phyloP scores from a whole-genome alignment of 2,797 vertebrate species.

The Falco biarmicus region DNA sequence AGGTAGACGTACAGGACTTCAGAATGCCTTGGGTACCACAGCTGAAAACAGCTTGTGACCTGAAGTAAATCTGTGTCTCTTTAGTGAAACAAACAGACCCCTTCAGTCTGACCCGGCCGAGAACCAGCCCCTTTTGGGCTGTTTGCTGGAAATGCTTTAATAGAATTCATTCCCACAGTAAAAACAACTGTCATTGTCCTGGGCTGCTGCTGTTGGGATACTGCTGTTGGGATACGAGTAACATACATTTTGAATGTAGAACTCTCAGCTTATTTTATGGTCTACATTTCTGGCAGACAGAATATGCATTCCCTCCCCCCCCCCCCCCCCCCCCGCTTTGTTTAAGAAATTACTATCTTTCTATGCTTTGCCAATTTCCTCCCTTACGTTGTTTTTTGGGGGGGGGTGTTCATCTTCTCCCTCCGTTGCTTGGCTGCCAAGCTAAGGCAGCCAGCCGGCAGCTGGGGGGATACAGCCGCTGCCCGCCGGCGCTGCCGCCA shows the following conservation, averaged over 20 bases:
- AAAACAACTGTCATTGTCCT: background rate
- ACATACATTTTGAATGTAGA: background rate
- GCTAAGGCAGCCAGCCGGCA: background rate
- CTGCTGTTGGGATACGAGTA: background rate
- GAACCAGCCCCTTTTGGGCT: background rate
- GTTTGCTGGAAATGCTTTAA: slow-evolving; percentile 9
- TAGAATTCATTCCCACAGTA: background rate
- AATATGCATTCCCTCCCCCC: background rate
- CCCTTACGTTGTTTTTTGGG: background rate
- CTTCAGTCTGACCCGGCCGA: background rate
- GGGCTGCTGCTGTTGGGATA: background rate
- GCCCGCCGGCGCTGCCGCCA: no score
- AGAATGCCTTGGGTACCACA: background rate
- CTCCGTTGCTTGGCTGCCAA: no score
- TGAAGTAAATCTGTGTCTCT: background rate
- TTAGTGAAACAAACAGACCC: background rate
- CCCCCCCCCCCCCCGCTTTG: no score
- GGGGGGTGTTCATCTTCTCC: no score
- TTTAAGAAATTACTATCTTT: background rate
- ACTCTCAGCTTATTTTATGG: background rate
- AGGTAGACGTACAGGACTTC: slow-evolving; percentile 25
- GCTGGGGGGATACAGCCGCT: background rate
- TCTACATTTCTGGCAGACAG: background rate
- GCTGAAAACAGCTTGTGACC: background rate
- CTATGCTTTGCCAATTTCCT: background rate